These are phyloP conservation scores for Proteles cristata DNA, from an alignment of 2,113 vertebrate genomes.

Conservation along the genomic window DNA sequence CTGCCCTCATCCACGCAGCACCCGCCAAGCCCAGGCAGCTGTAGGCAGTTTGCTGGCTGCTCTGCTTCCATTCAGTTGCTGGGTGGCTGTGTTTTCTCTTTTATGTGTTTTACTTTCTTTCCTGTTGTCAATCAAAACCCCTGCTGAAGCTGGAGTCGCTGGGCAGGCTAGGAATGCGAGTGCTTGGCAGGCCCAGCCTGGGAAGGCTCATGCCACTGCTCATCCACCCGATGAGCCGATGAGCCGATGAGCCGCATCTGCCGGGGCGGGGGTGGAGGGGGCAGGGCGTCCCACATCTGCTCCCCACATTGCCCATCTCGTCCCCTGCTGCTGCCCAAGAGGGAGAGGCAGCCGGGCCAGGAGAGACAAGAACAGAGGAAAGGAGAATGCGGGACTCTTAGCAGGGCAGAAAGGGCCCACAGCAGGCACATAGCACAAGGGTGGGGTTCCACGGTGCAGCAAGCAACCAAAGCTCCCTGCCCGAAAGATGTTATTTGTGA, in stretches of 20 bases:
- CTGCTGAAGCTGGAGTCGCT: neutral
- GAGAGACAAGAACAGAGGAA: neutral
- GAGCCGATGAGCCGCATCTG: neutral
- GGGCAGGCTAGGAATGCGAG: neutral
- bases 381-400: neutral
- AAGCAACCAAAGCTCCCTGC: neutral
- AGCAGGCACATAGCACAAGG: neutral
- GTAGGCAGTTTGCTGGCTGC: neutral
- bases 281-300: conserved; percentile 44
- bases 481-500: neutral
- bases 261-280: neutral
- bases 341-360: neutral
- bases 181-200: conserved; percentile 5
- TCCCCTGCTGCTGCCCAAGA: conserved; percentile 44
- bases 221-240: neutral
- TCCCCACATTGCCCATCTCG: conserved; percentile 32
- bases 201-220: neutral
- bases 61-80: neutral
- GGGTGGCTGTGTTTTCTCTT: conserved; percentile 32
- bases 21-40: neutral
- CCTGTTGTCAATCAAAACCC: conserved; percentile 55
- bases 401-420: neutral
- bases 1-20: neutral
- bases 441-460: neutral
- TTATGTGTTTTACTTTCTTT: conserved; percentile 64